Conservation (phyloP, 2,113 vertebrate genomes). For the Thomomys bottae region DNA sequence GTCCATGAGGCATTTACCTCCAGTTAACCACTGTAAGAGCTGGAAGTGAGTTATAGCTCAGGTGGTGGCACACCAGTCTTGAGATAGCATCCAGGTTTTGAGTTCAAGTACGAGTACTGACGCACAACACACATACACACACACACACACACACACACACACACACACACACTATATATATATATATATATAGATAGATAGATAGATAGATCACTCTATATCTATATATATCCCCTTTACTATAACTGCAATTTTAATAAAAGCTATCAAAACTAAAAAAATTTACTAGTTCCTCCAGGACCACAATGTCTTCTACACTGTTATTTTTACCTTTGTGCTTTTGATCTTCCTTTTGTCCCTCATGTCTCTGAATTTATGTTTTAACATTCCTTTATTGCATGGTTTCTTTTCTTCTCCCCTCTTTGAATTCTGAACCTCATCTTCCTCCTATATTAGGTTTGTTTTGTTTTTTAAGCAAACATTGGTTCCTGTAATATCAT, state of each 20-base stretch:
- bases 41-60: too few species aligned
- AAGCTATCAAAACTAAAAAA: not conserved
- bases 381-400: not conserved
- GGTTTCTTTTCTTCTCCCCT: not conserved
- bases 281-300: not conserved
- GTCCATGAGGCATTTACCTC: too few species aligned
- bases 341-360: not conserved
- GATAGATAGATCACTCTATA: too few species aligned
- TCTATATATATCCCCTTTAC: not conserved
- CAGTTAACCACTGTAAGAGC: too few species aligned
- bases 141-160: too few species aligned
- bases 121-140: too few species aligned
- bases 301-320: not conserved
- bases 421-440: not conserved
- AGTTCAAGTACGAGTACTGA: too few species aligned
- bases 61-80: too few species aligned
- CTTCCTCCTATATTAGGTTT: not conserved
- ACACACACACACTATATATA: too few species aligned
- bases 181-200: too few species aligned
- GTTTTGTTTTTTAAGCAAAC: slow-evolving; percentile 7
- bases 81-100: too few species aligned
- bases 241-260: not conserved
- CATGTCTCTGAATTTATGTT: not conserved
- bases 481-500: slow-evolving; percentile 11
- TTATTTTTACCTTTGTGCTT: not conserved